Evolutionary conservation across 1,140 invertebrate genomes (phyloP).

Genomic region (Halesus radiatus): DNA sequence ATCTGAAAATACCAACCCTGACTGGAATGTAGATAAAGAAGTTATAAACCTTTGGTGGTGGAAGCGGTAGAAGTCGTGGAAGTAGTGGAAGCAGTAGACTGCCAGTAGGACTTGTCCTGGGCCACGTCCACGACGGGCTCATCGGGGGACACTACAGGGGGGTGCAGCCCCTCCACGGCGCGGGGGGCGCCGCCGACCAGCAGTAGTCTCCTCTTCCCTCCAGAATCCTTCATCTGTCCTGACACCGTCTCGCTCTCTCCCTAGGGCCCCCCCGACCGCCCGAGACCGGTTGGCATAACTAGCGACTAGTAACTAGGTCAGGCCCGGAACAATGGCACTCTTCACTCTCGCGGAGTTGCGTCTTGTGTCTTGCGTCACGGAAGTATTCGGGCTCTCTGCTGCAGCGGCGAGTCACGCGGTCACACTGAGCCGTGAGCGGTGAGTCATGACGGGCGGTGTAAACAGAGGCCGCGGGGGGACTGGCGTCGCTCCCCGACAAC

Average conservation of each 20-base stretch:
- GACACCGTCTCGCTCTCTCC: not conserved
- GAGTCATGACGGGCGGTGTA: conserved; percentile 58
- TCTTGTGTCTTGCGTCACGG: too few relatives aligned
- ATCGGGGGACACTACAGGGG: conserved; percentile 66
- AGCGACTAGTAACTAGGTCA: conserved; percentile 13
- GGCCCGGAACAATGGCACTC: conserved; percentile 15
- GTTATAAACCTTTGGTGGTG: conserved; percentile 21
- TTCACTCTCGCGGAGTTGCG: too few relatives aligned
- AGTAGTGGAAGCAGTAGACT: conserved; percentile 16
- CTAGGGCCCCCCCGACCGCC: not conserved
- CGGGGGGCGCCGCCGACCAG: conserved; percentile 61
- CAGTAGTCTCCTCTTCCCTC: conserved; percentile 59
- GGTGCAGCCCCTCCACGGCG: conserved; percentile 65
- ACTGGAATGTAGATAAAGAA: not conserved
- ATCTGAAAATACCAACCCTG: not conserved
- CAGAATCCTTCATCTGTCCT: conserved; percentile 45
- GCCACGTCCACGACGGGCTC: conserved; percentile 68
- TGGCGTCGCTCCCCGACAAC: not conserved
- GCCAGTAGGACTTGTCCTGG: conserved; percentile 68
- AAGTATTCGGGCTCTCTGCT: not conserved
- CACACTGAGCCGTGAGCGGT: not conserved
- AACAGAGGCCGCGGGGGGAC: conserved; percentile 60
- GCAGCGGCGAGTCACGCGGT: not conserved
- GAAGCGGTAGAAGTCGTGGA: too few relatives aligned
- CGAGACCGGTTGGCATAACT: conserved; percentile 4